Percentiles rank a stretch among this genome's conserved stretches.
Evolutionary conservation across 1,140 invertebrate species (phyloP).

Genomic region (Piezodorus guildinii): DNA sequence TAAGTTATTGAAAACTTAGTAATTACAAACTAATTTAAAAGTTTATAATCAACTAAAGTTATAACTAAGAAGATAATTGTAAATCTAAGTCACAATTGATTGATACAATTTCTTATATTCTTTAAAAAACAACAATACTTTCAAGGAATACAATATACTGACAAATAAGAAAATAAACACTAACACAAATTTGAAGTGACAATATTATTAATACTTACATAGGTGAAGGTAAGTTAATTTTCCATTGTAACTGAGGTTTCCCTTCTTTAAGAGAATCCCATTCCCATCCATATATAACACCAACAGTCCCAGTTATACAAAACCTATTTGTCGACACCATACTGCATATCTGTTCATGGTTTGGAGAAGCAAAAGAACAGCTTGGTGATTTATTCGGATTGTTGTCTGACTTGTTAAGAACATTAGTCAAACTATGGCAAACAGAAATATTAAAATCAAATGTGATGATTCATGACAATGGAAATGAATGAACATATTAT

Average conservation of each 20-base stretch:
- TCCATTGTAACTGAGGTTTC: conserved; percentile 50
- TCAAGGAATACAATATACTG: no score
- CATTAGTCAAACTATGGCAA: conserved; percentile 20
- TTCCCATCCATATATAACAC: conserved; percentile 60
- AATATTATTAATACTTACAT: conserved; percentile 32
- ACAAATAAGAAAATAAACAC: no score
- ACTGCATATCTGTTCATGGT: conserved; percentile 54
- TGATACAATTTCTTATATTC: no score
- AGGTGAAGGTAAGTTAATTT: conserved; percentile 51
- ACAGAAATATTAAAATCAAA: background rate
- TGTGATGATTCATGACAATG: no score
- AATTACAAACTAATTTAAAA: no score
- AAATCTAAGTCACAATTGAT: no score
- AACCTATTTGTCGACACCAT: conserved; percentile 55
- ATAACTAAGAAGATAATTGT: no score
- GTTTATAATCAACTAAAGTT: no score
- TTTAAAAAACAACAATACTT: no score
- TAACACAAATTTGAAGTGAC: background rate
- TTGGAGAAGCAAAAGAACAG: conserved; percentile 41
- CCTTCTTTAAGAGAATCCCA: conserved; percentile 55
- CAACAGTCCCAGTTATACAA: conserved; percentile 59
- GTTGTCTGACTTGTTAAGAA: conserved; percentile 24
- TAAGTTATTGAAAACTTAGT: no score
- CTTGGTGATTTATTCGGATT: conserved; percentile 40
- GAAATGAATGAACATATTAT: background rate